Conservation (phyloP, 2,113 vertebrate genomes). For the Panurus biarmicus region DNA sequence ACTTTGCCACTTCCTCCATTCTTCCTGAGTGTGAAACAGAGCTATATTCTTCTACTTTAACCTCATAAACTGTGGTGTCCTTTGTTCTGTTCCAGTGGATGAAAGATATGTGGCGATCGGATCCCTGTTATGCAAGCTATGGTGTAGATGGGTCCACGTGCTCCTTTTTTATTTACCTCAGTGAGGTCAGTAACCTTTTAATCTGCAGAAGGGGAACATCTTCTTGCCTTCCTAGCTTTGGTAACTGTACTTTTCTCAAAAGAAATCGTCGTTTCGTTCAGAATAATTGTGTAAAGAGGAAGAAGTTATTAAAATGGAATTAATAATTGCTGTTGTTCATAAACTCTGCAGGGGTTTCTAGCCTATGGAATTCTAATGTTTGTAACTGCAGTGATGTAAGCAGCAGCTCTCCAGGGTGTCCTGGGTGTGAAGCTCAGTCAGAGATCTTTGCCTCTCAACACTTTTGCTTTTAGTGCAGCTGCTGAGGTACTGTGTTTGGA, state of each 20-base stretch:
- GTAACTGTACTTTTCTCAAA: background rate
- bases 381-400: background rate
- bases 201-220: background rate
- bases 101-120: constrained; percentile 98
- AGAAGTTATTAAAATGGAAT: background rate
- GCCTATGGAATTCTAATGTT: background rate
- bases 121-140: constrained; percentile 89
- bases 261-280: background rate
- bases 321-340: background rate
- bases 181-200: constrained; percentile 82
- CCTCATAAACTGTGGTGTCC: background rate
- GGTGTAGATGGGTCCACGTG: constrained; percentile 94
- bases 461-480: background rate
- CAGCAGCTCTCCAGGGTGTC: background rate
- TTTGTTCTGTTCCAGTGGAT: constrained; percentile 84
- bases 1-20: background rate
- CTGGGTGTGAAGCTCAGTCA: background rate
- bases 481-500: background rate
- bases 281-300: background rate
- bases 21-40: background rate
- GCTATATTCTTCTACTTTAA: background rate
- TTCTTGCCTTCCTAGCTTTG: background rate
- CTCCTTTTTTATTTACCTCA: constrained; percentile 99
- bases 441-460: background rate
- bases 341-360: background rate